These are phyloP conservation scores for Urocolius indicus DNA, from an alignment of 2,113 vertebrate species.

Conservation along the genomic window DNA sequence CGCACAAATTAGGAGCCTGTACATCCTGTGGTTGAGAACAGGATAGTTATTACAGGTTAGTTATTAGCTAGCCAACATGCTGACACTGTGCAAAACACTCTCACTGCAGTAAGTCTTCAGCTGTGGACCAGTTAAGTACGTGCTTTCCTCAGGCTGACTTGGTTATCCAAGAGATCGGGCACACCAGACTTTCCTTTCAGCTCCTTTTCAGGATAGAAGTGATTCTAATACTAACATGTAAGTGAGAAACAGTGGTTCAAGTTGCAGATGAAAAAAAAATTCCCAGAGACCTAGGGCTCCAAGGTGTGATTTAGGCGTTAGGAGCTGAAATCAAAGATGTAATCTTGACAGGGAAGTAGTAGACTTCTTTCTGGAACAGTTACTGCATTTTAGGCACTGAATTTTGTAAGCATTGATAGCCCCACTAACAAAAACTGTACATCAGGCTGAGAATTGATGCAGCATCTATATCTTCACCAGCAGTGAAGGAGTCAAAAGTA, in stretches of 20 bases:
- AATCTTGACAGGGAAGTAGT: background rate
- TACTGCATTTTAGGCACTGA: background rate
- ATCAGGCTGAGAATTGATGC: background rate
- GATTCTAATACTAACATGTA: background rate
- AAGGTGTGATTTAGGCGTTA: background rate
- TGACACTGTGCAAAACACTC: conserved; percentile 37
- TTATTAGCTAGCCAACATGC: conserved; percentile 31
- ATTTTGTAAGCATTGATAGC: background rate
- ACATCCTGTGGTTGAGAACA: conserved; percentile 49
- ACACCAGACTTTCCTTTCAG: background rate
- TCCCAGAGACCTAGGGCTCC: background rate
- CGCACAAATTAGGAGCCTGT: conserved; percentile 10
- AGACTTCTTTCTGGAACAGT: background rate
- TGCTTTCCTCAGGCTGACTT: background rate
- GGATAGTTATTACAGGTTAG: conserved; percentile 52
- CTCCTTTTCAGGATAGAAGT: background rate
- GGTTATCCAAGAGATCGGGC: background rate
- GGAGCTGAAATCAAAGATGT: background rate
- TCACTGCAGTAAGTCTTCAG: background rate
- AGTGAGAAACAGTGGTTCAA: background rate
- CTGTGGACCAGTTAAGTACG: background rate
- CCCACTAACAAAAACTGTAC: background rate
- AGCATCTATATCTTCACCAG: background rate
- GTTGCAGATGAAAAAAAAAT: background rate
- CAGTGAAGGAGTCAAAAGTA: background rate